Base-by-base conservation (phyloP, 2,797 vertebrate species). In the Sebastolobus alascanus region DNA sequence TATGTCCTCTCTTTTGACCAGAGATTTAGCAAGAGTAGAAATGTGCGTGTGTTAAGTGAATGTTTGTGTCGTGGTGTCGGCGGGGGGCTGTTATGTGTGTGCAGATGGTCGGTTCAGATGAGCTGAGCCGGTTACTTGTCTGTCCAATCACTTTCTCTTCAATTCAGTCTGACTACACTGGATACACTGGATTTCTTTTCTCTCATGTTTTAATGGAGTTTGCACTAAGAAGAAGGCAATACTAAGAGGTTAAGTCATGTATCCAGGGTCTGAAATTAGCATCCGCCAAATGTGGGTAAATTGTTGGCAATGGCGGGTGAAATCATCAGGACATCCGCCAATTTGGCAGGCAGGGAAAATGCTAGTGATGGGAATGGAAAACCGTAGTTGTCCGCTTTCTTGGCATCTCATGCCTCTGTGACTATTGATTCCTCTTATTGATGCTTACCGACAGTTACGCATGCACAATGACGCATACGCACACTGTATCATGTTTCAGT, bases 31-130 rank as follows among this genome's bases (percentile, higher is more conserved):
- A 75, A 83, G 75, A 88, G 72, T 1, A 50, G 58, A 75, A 33
- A 37, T 66, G 85, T 69, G 82, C 25, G 54, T 76, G 83, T 85
- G 80, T 56, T 63, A 59, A 58, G 73, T 37, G 82, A 73, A 68
- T 71, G 84, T 81, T 76, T 84, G 73, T 76, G 69, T 65, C 22
- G 5, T 50, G 8, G 20, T 46, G 58, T 71, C 61, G 20, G 84
- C 18, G 1, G 78, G 82, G 83, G 43, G 27, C 8, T 70, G 68
- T 74, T 69, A 46, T 73, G 40, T 72, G 78, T 65, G 69, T 59
- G 78, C 84, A 89, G 86, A 89, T 84, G 85, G 80, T 50, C 79
- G 13, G 77, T 71, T 75, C 67, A 60, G 75, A 75, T 14, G 31
- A 81, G 66, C 43, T 55, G 55, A 84, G 59, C 27, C 38, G 4